A percentile compares a stretch with the other conserved stretches of the same genome.
Conservation (phyloP, 2,113 vertebrate species). For the Otocyon megalotis region DNA sequence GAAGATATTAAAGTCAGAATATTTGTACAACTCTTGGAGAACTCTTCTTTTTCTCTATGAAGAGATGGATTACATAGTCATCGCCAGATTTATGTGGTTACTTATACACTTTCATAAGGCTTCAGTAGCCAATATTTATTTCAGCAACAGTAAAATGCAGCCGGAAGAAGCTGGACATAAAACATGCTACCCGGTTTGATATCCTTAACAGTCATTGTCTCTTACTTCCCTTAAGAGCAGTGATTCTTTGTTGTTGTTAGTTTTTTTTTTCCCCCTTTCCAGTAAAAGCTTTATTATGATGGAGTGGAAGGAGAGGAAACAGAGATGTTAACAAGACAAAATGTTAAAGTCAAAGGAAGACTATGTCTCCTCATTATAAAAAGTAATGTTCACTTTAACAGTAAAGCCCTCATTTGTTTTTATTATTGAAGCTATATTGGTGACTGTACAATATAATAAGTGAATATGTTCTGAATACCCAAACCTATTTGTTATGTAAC, state of each 20-base stretch:
- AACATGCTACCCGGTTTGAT: constrained; percentile 62
- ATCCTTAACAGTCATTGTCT: constrained; percentile 53
- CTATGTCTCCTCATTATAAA: constrained; percentile 59
- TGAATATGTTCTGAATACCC: neutral
- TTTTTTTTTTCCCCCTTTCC: neutral
- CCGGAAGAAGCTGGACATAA: constrained; percentile 64
- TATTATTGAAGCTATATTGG: constrained; percentile 51
- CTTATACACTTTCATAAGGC: constrained; percentile 64
- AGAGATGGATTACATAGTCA: constrained; percentile 69
- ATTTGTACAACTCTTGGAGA: constrained; percentile 11
- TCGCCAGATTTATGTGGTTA: constrained; percentile 50
- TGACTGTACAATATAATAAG: constrained; percentile 4
- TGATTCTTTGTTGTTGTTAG: neutral
- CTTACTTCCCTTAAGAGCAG: constrained; percentile 49
- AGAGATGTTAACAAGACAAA: constrained; percentile 66
- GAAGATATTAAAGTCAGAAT: constrained; percentile 51
- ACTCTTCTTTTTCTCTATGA: constrained; percentile 54
- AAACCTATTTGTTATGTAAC: neutral
- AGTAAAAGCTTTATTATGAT: constrained; percentile 57
- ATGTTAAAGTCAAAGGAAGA: constrained; percentile 51
- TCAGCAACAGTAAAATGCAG: constrained; percentile 74
- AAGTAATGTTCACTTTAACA: constrained; percentile 66
- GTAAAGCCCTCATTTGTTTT: constrained; percentile 66
- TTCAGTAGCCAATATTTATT: constrained; percentile 69
- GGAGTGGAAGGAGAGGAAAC: constrained; percentile 18